Evolutionary conservation across 2,113 vertebrate genomes (phyloP).

Genomic region (Tonatia bakeri): DNA sequence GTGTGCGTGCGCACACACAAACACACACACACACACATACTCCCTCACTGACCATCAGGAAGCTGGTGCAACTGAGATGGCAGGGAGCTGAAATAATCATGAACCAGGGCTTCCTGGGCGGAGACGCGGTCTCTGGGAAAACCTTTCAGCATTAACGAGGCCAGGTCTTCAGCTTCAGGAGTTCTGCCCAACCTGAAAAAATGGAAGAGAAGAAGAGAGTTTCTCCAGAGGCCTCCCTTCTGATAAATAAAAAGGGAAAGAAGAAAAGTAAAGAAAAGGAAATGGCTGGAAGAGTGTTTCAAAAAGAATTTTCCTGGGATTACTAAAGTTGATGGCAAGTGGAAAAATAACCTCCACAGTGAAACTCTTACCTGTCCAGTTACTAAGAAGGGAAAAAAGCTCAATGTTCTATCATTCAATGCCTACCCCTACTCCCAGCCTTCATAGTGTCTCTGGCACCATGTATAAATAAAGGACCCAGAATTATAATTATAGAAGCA

Average conservation of each 20-base stretch:
- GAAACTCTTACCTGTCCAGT: not conserved
- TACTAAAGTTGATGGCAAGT: not conserved
- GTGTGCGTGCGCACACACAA: not conserved
- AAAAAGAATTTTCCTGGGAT: not conserved
- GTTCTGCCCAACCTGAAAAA: conserved; percentile 84
- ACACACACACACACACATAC: not conserved
- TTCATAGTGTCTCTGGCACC: not conserved
- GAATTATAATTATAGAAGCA: conserved; percentile 20
- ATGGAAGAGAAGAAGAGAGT: conserved; percentile 27
- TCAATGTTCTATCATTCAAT: not conserved
- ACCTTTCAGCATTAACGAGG: conserved; percentile 84
- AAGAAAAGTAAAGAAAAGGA: not conserved
- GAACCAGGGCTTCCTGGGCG: conserved; percentile 81
- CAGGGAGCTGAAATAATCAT: conserved; percentile 87
- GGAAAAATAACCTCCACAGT: not conserved
- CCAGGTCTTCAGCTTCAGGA: conserved; percentile 88
- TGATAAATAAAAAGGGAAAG: not conserved
- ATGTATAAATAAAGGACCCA: not conserved
- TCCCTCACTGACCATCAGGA: conserved; percentile 80
- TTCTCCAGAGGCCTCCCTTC: not conserved
- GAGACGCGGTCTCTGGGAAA: conserved; percentile 83
- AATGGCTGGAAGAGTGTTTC: not conserved
- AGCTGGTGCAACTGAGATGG: conserved; percentile 87
- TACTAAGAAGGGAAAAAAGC: not conserved
- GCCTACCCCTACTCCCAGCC: not conserved